Conservation (phyloP, 2,113 vertebrate species). For the Platanista minor region DNA sequence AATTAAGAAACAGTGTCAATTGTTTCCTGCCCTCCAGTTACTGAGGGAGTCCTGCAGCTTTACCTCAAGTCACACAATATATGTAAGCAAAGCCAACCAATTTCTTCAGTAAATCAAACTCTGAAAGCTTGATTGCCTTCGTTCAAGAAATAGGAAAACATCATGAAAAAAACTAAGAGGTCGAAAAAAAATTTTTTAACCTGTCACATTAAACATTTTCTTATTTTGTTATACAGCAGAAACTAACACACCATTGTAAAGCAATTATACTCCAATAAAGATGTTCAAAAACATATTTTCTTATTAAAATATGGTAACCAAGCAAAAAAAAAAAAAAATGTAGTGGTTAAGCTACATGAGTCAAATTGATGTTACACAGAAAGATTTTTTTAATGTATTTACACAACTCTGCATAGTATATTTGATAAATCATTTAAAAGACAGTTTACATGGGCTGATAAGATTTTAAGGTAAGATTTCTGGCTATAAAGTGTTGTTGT, state of each 20-base stretch:
- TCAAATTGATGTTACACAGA: neutral
- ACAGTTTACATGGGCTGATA: neutral
- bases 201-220: slow-evolving; percentile 15
- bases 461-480: slow-evolving; percentile 1
- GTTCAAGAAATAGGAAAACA: neutral
- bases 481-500: slow-evolving; percentile 35
- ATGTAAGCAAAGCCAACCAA: slow-evolving; percentile 66
- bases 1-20: slow-evolving; percentile 82
- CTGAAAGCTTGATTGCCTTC: slow-evolving; percentile 33
- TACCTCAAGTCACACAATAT: slow-evolving; percentile 70
- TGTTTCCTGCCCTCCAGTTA: slow-evolving; percentile 80
- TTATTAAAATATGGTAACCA: slow-evolving; percentile 10
- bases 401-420: neutral
- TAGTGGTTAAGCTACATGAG: neutral
- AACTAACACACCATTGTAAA: no score
- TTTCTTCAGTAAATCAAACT: slow-evolving; percentile 48
- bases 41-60: slow-evolving; percentile 72
- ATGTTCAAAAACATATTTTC: neutral
- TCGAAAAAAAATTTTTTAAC: neutral
- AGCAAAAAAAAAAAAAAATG: neutral
- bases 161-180: neutral
- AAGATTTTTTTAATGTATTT: neutral
- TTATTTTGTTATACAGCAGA: neutral
- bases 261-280: no score
- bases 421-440: slow-evolving; percentile 14